Conservation (phyloP, 2,797 vertebrate species). For the Pithecia hirsuta region DNA sequence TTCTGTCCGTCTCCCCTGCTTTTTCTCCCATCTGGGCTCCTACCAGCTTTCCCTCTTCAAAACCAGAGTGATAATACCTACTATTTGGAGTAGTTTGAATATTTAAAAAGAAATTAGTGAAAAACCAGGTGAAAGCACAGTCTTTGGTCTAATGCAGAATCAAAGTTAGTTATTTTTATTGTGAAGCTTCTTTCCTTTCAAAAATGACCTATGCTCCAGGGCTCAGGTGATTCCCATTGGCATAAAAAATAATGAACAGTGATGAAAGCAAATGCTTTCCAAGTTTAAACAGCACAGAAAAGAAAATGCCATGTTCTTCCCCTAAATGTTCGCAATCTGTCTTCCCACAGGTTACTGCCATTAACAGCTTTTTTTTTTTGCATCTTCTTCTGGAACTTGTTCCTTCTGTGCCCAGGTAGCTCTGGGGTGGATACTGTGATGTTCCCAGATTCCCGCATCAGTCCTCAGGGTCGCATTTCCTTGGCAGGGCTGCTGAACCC, state of each 20-base stretch:
- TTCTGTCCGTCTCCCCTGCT: background rate
- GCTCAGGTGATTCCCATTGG: background rate
- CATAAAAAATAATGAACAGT: background rate
- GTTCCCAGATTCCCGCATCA: too few relatives aligned
- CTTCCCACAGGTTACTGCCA: fast-evolving
- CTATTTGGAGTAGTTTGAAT: background rate
- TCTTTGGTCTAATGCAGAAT: background rate
- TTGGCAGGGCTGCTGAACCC: background rate
- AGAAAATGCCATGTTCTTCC: background rate
- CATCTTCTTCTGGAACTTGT: too few relatives aligned
- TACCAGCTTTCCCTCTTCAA: background rate
- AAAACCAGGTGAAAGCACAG: background rate
- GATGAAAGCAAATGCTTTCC: background rate
- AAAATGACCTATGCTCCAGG: background rate
- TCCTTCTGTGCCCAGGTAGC: background rate
- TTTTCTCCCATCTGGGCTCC: background rate
- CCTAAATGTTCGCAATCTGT: fast-evolving
- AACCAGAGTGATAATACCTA: fast-evolving
- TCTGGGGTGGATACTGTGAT: background rate
- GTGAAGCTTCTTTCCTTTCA: background rate
- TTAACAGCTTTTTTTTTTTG: fast-evolving
- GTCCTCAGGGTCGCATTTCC: background rate
- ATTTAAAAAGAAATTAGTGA: background rate
- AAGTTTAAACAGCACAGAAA: background rate
- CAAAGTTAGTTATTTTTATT: background rate